Conservation (phyloP, 2,888 invertebrate genomes). For the Caenorhabditis angaria region DNA sequence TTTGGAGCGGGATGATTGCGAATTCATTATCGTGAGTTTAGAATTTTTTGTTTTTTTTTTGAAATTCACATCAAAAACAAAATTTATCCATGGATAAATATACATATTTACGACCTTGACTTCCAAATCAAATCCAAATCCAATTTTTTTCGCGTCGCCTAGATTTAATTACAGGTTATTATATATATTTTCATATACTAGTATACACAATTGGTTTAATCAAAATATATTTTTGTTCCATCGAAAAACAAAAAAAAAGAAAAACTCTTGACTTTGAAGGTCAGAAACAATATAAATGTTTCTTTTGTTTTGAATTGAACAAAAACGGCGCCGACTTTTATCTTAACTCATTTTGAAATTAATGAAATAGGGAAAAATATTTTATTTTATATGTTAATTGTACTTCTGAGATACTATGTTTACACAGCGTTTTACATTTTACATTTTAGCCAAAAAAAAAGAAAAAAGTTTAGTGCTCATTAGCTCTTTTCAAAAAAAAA, state of each 20-base stretch:
- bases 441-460: no score
- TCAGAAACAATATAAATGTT: neutral
- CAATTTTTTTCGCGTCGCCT: neutral
- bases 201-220: neutral
- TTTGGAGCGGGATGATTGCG: constrained; percentile 69
- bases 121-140: neutral
- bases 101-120: constrained; percentile 2
- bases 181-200: neutral
- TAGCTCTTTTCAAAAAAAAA: constrained; percentile 33
- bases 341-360: no score
- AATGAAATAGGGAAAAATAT: no score
- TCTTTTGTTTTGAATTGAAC: neutral
- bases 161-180: constrained; percentile 1
- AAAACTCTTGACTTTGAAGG: neutral
- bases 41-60: neutral
- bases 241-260: no score
- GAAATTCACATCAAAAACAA: neutral
- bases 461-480: constrained; percentile 20
- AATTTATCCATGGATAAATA: no score
- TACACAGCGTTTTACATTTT: no score
- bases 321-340: neutral
- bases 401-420: no score
- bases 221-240: no score
- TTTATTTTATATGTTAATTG: no score
- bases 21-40: constrained; percentile 68